Base-by-base conservation (phyloP, 2,888 invertebrate species). In the Platynereis dumerilii region DNA sequence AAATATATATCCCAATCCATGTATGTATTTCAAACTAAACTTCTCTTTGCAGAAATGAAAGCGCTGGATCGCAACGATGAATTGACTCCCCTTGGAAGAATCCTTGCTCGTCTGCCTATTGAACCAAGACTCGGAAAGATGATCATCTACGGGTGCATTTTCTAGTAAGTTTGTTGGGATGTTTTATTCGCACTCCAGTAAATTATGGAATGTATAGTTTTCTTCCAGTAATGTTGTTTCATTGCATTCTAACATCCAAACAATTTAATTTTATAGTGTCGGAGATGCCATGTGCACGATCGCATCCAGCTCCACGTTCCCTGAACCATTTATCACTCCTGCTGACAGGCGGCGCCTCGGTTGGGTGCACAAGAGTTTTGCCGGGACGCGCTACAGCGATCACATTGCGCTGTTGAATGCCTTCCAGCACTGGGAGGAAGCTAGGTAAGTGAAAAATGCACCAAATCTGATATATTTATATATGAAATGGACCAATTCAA, bases 111-210 rank as follows among this genome's bases (percentile, higher is more conserved):
- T 72, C 84, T 99, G 72, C 98, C 98, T 0, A 92, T 99, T 67
- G 98, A 98, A 78, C 98, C 99, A 0, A 89, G 95, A 0, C 87
- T 99, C 5, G 99, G 98, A 22, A 97, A 96, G 86, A 96, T 96
- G 93, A 91, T 96, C 88, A 92, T 99, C 39, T 87, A 97, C 12
- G 95, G 95, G n/a, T 91, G 92, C 72, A 90, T 96, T 64, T 91
- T 98, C 77, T 82, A 80, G 85, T 85, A 75, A 79, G 83, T 75
- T 48, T 48, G 7, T 34, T 34, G 34, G 34, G 12, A 34, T 7
- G 34, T 34, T 34, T 12, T 12, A 34, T 34, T 34, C 34, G 34
- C 5, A 12, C 34, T 34, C 34, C 34, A 34, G 34, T 5, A 7
- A 5, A 34, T 34, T 34, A 34, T 34, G 34, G 34, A 34, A 34